Evolutionary conservation across 2,888 invertebrate genomes (phyloP), one percentile per base, ranked within the genome.

Genomic region (Sarcophaga carnaria): DNA sequence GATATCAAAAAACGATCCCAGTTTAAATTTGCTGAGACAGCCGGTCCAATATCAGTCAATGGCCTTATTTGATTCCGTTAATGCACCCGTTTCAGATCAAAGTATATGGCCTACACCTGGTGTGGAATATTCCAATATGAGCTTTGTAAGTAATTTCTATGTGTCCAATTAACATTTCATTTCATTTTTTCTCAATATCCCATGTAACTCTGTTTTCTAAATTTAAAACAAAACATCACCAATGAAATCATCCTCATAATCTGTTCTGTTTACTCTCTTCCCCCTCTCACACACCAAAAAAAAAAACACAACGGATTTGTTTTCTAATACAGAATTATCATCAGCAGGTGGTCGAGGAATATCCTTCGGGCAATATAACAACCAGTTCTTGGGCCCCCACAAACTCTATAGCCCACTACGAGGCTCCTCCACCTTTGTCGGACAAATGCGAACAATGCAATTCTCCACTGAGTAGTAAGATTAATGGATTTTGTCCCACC

Each of bases 291-390:
- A 49, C 72, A 77, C 60, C 64, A 62, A 69, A 66, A 81, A 85
- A 72, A 81, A 37, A 37, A 8, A 37, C 37, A 37, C 37, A 37
- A 37, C 37, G 37, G 37, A 37, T 37, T 37, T 37, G 10, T 85
- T 54, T 83, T 89, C 80, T 86, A 86, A 89, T 88, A 27, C 72
- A 91, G 92, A 89, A 91, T 80, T 93, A 92, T 90, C 92, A 90
- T 89, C 90, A 91, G 72, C 93, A 92, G 90, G 90, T 92, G 63
- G 91, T 93, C 59, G 93, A 93, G 14, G 93, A 93, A 4, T 93
- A 93, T 82, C 79, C 89, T 4, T 8, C 91, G 6, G 79, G 90
- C 22, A 93, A 91, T 77, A 90, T 91, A 88, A 77, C 90, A 12
- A 59, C 92, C 22, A 86, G 90, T 63, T 90, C 91, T 62, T 92